phyloP scores from a whole-genome alignment of 2,113 vertebrate genomes.

The Ceyx cyanopectus region DNA sequence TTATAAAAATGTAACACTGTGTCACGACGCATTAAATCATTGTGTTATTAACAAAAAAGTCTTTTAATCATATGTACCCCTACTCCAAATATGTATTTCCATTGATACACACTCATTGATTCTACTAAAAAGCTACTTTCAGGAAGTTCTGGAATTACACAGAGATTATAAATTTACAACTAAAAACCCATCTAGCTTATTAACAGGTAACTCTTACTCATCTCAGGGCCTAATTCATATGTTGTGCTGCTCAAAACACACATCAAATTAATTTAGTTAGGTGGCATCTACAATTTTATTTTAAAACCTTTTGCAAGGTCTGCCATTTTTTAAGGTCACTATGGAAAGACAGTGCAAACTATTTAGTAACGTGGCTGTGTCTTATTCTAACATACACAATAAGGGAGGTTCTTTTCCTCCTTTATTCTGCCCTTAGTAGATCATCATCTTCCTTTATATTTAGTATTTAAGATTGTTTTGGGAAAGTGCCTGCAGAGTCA shows the following conservation, averaged over 20 bases:
- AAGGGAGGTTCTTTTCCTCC: not conserved
- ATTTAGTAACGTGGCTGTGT: not conserved
- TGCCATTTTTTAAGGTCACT: not conserved
- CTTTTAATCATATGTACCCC: not conserved
- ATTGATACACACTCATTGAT: not conserved
- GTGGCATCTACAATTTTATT: not conserved
- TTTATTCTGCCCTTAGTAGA: not conserved
- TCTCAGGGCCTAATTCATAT: not conserved
- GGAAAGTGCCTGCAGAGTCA: not conserved
- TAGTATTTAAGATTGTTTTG: not conserved
- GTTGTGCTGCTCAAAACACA: not conserved
- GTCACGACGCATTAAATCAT: not conserved
- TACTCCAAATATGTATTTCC: not conserved
- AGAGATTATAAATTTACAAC: not conserved
- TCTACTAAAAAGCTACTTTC: not conserved
- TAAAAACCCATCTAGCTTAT: not conserved
- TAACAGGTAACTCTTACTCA: not conserved
- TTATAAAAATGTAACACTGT: not conserved
- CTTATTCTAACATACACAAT: not conserved
- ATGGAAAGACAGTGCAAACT: not conserved
- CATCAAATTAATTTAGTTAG: not conserved
- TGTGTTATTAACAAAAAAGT: not conserved
- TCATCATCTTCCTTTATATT: not conserved
- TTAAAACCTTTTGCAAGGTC: not conserved
- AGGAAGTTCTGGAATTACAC: not conserved